Evolutionary conservation across 2,797 vertebrate species (phyloP), one percentile per base, ranked within the genome.

Genomic region (Salarias fasciatus): DNA sequence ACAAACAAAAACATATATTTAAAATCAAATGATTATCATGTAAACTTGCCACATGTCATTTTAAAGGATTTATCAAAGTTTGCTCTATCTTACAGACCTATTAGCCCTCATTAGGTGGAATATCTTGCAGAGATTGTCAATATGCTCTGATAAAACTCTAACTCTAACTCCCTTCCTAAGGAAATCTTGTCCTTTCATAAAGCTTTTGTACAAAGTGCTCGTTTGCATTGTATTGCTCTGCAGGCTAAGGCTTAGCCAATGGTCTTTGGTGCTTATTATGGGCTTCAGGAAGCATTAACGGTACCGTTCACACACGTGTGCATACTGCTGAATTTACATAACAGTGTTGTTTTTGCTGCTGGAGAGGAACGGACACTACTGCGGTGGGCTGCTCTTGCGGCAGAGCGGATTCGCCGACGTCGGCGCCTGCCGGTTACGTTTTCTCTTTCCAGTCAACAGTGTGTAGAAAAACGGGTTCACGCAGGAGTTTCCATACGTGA

Each of bases 381-480:
- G 80, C 54, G 63, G 30, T 2, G 89, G 88, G 11, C 89, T 93
- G 72, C 84, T 89, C 72, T 94, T 94, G 48, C 88, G 88, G 70
- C 89, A 92, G 11, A 93, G 88, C 58, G 91, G 90, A 76, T 91
- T 89, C 9, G 85, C 79, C 45, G 89, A 87, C 4, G 86, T 86
- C 66, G 73, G 62, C 3, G 72, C 72, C 76, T 89, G 91, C 29
- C 79, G 77, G 71, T 74, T 91, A 50, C 73, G 79, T 78, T 71
- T 87, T 51, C 85, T 89, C 69, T 93, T 94, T 35, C 92, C 92
- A 6, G 94, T 95, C 72, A 95, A 79, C 37, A 95, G 81, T 0
- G 95, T 96, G 88, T 95, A 96, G 69, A 95, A 94, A 86, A 96
- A 95, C 0, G 95, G 95, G 72, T 96, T 94, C 18, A 95, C 93